A percentile compares a stretch with the other conserved stretches of the same genome.
Evolutionary conservation across 2,797 vertebrate species (phyloP).

Genomic region (Thalassophryne amazonica): DNA sequence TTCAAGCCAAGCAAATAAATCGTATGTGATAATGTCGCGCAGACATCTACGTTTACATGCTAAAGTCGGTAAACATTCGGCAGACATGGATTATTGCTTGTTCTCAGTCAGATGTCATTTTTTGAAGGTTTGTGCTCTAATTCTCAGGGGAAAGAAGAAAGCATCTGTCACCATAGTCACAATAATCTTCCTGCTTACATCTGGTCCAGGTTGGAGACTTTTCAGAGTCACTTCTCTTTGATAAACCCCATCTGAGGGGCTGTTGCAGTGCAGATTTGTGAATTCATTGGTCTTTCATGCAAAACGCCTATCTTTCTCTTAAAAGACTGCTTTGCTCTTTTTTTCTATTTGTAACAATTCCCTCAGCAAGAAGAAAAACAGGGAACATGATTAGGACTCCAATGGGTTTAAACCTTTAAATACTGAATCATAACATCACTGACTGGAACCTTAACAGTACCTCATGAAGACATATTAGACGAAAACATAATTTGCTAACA

Average conservation of each 20-base stretch:
- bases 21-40: not conserved
- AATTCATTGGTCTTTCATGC: slow-evolving; percentile 23
- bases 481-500: no score
- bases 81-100: not conserved
- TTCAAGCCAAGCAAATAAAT: not conserved
- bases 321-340: not conserved
- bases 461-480: no score
- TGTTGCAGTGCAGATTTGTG: slow-evolving; percentile 20
- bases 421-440: no score
- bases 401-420: no score
- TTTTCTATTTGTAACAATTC: not conserved
- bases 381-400: no score
- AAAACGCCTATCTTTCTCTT: slow-evolving; percentile 18
- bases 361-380: not conserved
- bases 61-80: not conserved
- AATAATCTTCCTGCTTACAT: slow-evolving; percentile 28
- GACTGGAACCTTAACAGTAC: no score
- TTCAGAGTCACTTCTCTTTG: slow-evolving; percentile 17
- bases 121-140: not conserved
- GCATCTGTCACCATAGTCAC: slow-evolving; percentile 4
- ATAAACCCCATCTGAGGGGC: slow-evolving; percentile 20
- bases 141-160: not conserved
- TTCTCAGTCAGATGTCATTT: not conserved
- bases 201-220: slow-evolving; percentile 29
- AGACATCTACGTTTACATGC: no score